Percentiles rank a stretch among this genome's conserved stretches.
These are phyloP conservation scores for Cataglyphis livida DNA, from an alignment of 2,888 invertebrate genomes.

Conservation along the genomic window DNA sequence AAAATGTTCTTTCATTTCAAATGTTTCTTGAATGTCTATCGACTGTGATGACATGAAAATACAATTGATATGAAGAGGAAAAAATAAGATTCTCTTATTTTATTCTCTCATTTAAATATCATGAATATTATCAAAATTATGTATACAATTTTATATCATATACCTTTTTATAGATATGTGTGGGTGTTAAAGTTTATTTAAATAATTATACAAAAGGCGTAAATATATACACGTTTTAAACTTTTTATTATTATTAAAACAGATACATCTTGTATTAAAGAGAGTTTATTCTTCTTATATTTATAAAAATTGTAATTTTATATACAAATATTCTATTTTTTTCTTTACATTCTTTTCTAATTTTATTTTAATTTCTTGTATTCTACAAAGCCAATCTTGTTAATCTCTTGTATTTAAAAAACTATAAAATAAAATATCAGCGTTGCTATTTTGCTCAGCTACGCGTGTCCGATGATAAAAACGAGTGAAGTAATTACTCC, in stretches of 20 bases:
- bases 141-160: not conserved
- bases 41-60: not conserved
- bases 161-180: not conserved
- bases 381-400: not conserved
- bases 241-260: not conserved
- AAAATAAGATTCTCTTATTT: not conserved
- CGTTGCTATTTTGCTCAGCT: not conserved
- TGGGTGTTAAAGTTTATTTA: not conserved
- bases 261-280: not conserved
- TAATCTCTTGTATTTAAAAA: not conserved
- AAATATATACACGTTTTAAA: slow-evolving; percentile 4
- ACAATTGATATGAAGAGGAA: slow-evolving; percentile 8
- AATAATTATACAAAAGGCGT: not conserved
- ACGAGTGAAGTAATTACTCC: slow-evolving; percentile 1
- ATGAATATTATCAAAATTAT: too few species aligned
- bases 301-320: not conserved
- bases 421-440: not conserved
- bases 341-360: not conserved
- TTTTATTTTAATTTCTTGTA: not conserved
- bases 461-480: not conserved
- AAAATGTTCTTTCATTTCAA: not conserved
- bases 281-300: not conserved
- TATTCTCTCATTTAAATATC: not conserved
- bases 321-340: not conserved
- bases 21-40: slow-evolving; percentile 16